Conservation (phyloP, 1,140 invertebrate genomes). For the Drosophila equinoxialis region DNA sequence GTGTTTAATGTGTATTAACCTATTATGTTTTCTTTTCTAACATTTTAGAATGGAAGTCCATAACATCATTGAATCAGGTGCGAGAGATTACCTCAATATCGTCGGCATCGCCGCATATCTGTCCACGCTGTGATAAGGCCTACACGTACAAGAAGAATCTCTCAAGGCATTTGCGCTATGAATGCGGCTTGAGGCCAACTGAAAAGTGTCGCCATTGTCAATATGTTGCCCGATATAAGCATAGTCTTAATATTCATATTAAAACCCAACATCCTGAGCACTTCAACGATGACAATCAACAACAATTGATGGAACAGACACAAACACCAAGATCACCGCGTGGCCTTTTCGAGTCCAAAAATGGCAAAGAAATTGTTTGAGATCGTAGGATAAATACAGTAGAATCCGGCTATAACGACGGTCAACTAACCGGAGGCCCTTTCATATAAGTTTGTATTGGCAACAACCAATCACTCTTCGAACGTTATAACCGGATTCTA, state of each 20-base stretch:
- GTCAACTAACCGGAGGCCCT: too few relatives aligned
- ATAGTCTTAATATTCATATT: slow-evolving; percentile 84
- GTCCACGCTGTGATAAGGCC: slow-evolving; percentile 85
- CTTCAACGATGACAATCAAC: background rate
- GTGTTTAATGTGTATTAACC: slow-evolving; percentile 49
- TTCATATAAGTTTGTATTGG: too few relatives aligned
- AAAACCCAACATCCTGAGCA: slow-evolving; percentile 75
- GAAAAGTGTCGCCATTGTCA: slow-evolving; percentile 85
- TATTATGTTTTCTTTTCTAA: slow-evolving; percentile 66
- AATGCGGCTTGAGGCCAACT: slow-evolving; percentile 85
- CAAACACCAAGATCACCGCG: slow-evolving; percentile 9
- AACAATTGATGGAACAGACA: background rate
- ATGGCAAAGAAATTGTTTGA: slow-evolving; percentile 4
- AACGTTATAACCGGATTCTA: too few relatives aligned
- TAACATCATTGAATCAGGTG: slow-evolving; percentile 76
- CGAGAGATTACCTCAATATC: slow-evolving; percentile 20
- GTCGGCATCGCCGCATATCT: slow-evolving; percentile 59
- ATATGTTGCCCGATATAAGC: slow-evolving; percentile 85
- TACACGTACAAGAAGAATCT: slow-evolving; percentile 86
- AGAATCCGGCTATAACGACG: too few relatives aligned
- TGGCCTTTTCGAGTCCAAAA: slow-evolving; percentile 33
- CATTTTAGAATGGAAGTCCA: slow-evolving; percentile 74
- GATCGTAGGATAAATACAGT: too few relatives aligned
- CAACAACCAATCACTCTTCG: too few relatives aligned
- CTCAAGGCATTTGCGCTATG: slow-evolving; percentile 84